Conservation (phyloP, 2,113 vertebrate genomes). For the Protomyctophum bolini region DNA sequence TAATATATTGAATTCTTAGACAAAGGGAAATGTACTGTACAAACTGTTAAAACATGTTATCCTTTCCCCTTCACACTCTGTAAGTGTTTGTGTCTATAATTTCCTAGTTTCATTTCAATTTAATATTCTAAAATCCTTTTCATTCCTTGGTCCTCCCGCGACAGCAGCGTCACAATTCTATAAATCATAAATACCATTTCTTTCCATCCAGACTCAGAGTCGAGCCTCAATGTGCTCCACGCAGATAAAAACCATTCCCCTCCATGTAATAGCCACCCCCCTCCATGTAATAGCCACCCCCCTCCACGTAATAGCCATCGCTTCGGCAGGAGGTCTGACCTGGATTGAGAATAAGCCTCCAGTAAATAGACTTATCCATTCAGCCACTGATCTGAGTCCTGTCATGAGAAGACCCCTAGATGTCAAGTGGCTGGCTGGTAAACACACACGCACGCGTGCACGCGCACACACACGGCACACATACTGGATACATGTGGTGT, state of each 20-base stretch:
- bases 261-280: slow-evolving; percentile 33
- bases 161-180: not conserved
- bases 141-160: too few relatives aligned
- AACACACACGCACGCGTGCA: slow-evolving; percentile 30
- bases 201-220: slow-evolving; percentile 37
- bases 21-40: too few relatives aligned
- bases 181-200: slow-evolving; percentile 6
- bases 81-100: too few relatives aligned
- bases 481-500: slow-evolving; percentile 69
- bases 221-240: slow-evolving; percentile 59
- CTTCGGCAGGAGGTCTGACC: slow-evolving; percentile 60
- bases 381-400: slow-evolving; percentile 61
- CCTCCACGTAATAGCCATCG: slow-evolving; percentile 39
- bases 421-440: slow-evolving; percentile 67
- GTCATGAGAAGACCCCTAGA: slow-evolving; percentile 66
- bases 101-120: too few relatives aligned
- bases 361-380: slow-evolving; percentile 71
- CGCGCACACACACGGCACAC: slow-evolving; percentile 2
- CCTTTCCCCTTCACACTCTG: too few relatives aligned
- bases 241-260: slow-evolving; percentile 43
- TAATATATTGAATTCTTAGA: too few relatives aligned
- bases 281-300: slow-evolving; percentile 26
- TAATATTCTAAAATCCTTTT: too few relatives aligned
- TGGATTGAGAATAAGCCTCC: slow-evolving; percentile 60
- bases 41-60: too few relatives aligned